A percentile compares a stretch with the other conserved stretches of the same genome.
Evolutionary conservation across 2,113 vertebrate species (phyloP).

Genomic region (Xenopus tropicalis): DNA sequence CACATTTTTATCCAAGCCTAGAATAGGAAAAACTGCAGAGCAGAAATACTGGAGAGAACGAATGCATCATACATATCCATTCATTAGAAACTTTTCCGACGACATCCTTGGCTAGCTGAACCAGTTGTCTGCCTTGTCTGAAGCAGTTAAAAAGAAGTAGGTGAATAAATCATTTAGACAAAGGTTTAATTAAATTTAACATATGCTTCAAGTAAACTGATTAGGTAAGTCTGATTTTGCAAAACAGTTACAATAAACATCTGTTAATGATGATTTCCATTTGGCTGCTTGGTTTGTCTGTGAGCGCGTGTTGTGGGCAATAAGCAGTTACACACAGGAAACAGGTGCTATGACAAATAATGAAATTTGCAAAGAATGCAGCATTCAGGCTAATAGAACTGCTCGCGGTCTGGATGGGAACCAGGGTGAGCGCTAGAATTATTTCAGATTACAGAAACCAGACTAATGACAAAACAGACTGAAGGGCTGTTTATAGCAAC

Average conservation of each 20-base stretch:
- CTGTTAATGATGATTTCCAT: slow-evolving; percentile 59
- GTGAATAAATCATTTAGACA: slow-evolving; percentile 60
- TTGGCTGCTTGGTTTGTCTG: slow-evolving; percentile 42
- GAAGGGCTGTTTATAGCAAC: neutral
- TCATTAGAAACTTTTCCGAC: slow-evolving; percentile 45
- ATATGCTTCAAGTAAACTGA: slow-evolving; percentile 59
- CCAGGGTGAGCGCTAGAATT: neutral
- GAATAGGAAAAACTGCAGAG: neutral
- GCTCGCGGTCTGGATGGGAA: neutral
- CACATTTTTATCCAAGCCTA: neutral
- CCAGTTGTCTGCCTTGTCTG: slow-evolving; percentile 40
- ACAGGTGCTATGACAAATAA: neutral
- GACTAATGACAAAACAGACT: neutral
- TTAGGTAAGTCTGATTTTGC: slow-evolving; percentile 57
- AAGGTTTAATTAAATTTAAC: slow-evolving; percentile 62
- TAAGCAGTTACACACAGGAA: slow-evolving; percentile 29
- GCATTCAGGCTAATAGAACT: slow-evolving; percentile 6
- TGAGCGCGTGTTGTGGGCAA: slow-evolving; percentile 21
- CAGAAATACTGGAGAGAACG: neutral
- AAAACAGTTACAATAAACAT: slow-evolving; percentile 61
- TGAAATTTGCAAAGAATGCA: slow-evolving; percentile 10
- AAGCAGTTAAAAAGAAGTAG: slow-evolving; percentile 55
- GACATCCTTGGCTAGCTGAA: neutral
- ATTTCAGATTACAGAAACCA: neutral
- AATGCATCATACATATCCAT: slow-evolving; percentile 46